Base-by-base conservation (phyloP, 1,140 invertebrate species). In the Sycophila sp. region DNA sequence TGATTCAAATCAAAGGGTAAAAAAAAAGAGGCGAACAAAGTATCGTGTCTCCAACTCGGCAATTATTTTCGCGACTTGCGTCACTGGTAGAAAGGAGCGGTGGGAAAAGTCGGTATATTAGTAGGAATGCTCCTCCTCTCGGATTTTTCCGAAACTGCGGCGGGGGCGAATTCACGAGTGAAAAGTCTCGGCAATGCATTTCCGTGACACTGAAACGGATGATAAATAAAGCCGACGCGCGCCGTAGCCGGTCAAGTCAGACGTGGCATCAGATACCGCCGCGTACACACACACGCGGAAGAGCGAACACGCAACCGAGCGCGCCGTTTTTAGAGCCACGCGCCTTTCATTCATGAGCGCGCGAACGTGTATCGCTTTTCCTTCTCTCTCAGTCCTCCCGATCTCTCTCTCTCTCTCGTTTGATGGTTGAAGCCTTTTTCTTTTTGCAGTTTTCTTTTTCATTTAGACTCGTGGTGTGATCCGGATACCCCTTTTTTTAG, bases 141-240 rank as follows among this genome's bases (percentile, higher is more conserved):
- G 5, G 5, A 36, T 36, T 6, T 36, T 6, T 11, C 5, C 11
- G 5, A 4, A n/a, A n/a, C n/a, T 32, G 4, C 15, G 28, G 24
- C 40, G 17, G 34, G 24, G 24, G n/a, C 38, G 42, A 19, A 42
- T 60, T 45, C 15, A 26, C 38, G 28, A 62, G 24, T 47, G 59
- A 34, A 30, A 62, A 62, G 42, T 47, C 59, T 34, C 15, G 26
- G 7, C 49, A 22, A 26, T 15, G 24, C 24, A 19, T 40, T 26
- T 24, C 38, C 64, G 64, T 47, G 42, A 51, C 60, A 53, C 53
- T 56, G 36, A 58, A 42, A 45, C 36, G 38, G 64, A 67, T 58
- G 64, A 67, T 67, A 56, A 67, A 67, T 58, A 58, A 58, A 67
- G 64, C 64, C 58, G 64, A 58, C 64, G 64, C 34, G 64, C 58